Conservation (phyloP, 2,113 vertebrate species). For the Muntiacus reevesi region DNA sequence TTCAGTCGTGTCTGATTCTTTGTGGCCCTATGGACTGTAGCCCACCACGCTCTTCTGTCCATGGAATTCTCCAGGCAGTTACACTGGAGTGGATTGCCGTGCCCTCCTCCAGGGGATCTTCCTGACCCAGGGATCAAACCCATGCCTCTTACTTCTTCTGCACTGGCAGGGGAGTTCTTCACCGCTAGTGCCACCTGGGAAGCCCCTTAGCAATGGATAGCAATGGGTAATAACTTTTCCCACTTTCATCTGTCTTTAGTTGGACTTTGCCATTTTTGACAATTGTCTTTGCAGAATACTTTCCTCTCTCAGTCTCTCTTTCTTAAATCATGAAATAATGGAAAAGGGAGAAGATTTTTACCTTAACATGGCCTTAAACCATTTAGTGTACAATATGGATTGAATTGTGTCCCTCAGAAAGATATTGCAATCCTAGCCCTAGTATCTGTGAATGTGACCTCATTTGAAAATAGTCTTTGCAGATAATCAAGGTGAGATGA, state of each 20-base stretch:
- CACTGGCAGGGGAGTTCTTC: not conserved
- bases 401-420: not conserved
- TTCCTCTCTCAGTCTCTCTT: not conserved
- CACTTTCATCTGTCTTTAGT: not conserved
- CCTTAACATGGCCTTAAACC: not conserved
- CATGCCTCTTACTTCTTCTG: not conserved
- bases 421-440: not conserved
- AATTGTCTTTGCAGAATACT: not conserved
- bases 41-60: fast-evolving
- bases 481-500: not conserved
- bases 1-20: not conserved
- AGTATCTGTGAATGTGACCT: not conserved
- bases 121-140: not conserved
- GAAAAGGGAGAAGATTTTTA: not conserved
- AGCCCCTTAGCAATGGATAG: not conserved
- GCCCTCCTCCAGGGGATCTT: not conserved
- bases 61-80: not conserved
- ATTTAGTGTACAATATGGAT: not conserved
- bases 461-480: not conserved
- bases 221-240: not conserved
- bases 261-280: not conserved
- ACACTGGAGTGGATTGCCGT: not conserved
- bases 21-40: not conserved
- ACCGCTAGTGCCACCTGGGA: not conserved
- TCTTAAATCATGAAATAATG: not conserved